Base-by-base conservation (phyloP, 2,113 vertebrate genomes). In the Xenopus tropicalis region DNA sequence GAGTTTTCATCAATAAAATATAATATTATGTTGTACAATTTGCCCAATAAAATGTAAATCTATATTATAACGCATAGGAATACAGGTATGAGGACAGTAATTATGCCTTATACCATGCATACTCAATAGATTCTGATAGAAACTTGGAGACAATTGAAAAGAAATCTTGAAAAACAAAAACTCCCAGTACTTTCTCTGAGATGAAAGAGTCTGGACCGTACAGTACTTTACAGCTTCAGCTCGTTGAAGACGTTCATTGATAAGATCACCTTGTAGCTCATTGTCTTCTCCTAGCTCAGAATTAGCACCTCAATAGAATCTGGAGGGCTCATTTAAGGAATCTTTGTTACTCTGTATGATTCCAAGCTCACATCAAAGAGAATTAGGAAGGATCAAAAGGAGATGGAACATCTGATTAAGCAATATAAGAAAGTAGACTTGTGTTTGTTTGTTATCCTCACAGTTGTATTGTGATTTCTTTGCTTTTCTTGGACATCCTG, bases 291-390 rank as follows among this genome's bases (percentile, higher is more conserved):
- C 89, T 80, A 83, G 69, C 68, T 83, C 78, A 80, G 80, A 75
- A 80, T 88, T 87, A 85, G 89, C 84, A 88, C 78, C 83, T 89
- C 82, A 86, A 80, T 84, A 78, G 71, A 77, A 62, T 83, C 81
- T 82, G 72, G 79, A 69, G 82, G 79, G 79, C 82, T 69, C 82
- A 81, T 82, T 83, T 88, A 82, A 85, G 83, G 77, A 82, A 83
- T 85, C 88, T 90, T 84, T 86, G 80, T 78, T 78, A 83, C 77
- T 43, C 74, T 82, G 84, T 88, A 86, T 87, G 73, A 88, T 83
- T 81, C 82, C 73, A 85, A 85, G 74, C 69, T 86, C 80, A 86
- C 86, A 82, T 88, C 81, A 86, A 84, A 86, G 70, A 66, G 46
- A 0, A 1, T 61, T 29, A 54, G 67, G 63, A 56, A 57, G 85